Percentiles rank a stretch among this genome's conserved stretches.
These are phyloP conservation scores for Pteropus rufus DNA, from an alignment of 2,797 vertebrate genomes.

Conservation along the genomic window DNA sequence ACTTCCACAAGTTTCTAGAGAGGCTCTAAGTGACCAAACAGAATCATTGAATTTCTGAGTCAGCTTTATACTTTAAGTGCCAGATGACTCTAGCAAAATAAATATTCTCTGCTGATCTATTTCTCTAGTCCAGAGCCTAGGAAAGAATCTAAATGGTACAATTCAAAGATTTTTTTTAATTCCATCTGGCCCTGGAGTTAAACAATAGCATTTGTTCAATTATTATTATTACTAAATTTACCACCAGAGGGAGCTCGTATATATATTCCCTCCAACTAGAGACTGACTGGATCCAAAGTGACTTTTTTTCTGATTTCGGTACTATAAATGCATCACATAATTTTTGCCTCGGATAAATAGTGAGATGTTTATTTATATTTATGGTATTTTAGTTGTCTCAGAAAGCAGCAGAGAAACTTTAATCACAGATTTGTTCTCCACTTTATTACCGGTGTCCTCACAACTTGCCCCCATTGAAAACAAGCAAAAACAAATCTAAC, in stretches of 20 bases:
- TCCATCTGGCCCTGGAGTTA: neutral
- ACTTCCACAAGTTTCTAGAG: neutral
- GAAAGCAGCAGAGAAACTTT: neutral
- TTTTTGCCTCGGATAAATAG: neutral
- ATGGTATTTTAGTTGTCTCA: neutral
- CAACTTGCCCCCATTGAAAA: neutral
- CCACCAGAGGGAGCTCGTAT: conserved; percentile 70
- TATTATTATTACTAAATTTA: neutral
- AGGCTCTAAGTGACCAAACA: neutral
- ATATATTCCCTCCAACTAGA: neutral
- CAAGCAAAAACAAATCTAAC: neutral
- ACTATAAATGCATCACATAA: neutral
- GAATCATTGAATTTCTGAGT: neutral
- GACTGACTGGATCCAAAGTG: neutral
- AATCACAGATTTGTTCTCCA: neutral
- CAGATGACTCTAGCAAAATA: neutral
- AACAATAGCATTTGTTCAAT: neutral
- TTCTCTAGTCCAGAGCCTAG: neutral
- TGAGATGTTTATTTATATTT: neutral
- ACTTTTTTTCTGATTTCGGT: neutral
- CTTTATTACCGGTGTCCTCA: neutral
- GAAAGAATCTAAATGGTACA: neutral
- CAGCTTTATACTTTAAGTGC: neutral
- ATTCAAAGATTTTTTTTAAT: neutral
- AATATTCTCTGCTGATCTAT: neutral